Percentiles rank a stretch among this genome's conserved stretches.
These are phyloP conservation scores for Stenchaetothrips biformis DNA, from an alignment of 2,888 invertebrate species.

Conservation along the genomic window DNA sequence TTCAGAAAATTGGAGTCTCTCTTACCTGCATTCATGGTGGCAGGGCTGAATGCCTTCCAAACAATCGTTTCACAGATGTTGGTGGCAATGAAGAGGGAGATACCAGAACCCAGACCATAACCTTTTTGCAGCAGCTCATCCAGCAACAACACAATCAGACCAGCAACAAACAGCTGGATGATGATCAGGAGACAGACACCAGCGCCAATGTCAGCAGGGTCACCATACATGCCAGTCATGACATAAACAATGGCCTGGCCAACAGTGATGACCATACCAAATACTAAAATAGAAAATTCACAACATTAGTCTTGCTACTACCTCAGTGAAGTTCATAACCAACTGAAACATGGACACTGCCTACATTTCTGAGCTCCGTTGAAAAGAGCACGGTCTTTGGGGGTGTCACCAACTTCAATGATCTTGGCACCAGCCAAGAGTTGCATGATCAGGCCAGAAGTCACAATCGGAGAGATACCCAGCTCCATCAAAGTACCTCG, in stretches of 20 bases:
- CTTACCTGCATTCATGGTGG: conserved; percentile 92
- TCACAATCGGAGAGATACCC: conserved; percentile 99
- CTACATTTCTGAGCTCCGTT: conserved; percentile 98
- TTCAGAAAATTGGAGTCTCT: neutral
- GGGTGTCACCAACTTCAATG: conserved; percentile 99
- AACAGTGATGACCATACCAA: conserved; percentile 99
- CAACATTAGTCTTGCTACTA: neutral
- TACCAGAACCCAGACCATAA: conserved; percentile 97
- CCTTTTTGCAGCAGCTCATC: conserved; percentile 98
- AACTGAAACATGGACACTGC: conserved; percentile 41
- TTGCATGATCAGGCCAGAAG: conserved; percentile 99
- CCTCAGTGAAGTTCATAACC: neutral
- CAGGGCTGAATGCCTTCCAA: conserved; percentile 99
- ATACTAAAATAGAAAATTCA: conserved; percentile 57
- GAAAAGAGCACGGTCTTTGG: conserved; percentile 96
- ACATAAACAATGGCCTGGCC: conserved; percentile 99
- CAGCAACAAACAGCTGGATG: conserved; percentile 97
- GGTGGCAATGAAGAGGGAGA: conserved; percentile 98
- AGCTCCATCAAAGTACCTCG: conserved; percentile 99
- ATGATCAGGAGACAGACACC: conserved; percentile 98
- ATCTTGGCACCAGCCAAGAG: conserved; percentile 98
- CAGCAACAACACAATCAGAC: conserved; percentile 91
- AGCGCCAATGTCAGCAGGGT: conserved; percentile 95
- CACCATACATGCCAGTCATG: conserved; percentile 99
- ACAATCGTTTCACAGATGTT: conserved; percentile 99